phyloP scores from a whole-genome alignment of 2,113 vertebrate genomes.

The Orcinus orca region DNA sequence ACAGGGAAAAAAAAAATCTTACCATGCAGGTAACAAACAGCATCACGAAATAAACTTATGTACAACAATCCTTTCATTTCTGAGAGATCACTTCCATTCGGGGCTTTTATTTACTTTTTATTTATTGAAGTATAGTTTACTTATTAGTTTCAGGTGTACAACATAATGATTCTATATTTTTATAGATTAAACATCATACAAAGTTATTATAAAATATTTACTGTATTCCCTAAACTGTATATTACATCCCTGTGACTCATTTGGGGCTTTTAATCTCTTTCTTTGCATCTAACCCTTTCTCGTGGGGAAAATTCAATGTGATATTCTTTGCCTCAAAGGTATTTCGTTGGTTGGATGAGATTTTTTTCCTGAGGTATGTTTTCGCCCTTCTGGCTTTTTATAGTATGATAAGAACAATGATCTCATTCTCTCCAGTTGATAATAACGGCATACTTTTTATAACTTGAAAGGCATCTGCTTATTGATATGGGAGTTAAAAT shows the following conservation, averaged over 20 bases:
- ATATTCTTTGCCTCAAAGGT: not conserved
- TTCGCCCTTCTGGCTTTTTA: constrained; percentile 80
- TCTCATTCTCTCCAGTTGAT: constrained; percentile 82
- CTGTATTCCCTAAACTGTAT: not conserved
- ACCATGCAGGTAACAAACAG: not conserved
- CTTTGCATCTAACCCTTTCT: not conserved
- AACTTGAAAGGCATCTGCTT: constrained; percentile 81
- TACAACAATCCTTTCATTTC: not conserved
- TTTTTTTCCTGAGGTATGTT: not conserved
- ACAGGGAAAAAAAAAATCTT: not conserved
- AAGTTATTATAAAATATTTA: not conserved
- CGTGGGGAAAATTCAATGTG: not conserved
- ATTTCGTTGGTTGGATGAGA: not conserved
- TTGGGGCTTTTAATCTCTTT: not conserved
- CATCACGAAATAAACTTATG: not conserved
- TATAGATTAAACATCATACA: not conserved
- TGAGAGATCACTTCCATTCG: not conserved
- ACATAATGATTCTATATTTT: not conserved
- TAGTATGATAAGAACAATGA: constrained; percentile 80
- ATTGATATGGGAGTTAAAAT: constrained; percentile 87
- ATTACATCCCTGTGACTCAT: not conserved
- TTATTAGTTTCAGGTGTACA: not conserved
- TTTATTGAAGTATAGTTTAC: not conserved
- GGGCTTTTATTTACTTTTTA: not conserved
- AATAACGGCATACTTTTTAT: constrained; percentile 82